Conservation (phyloP, 2,888 invertebrate species). For the Encarsia formosa region DNA sequence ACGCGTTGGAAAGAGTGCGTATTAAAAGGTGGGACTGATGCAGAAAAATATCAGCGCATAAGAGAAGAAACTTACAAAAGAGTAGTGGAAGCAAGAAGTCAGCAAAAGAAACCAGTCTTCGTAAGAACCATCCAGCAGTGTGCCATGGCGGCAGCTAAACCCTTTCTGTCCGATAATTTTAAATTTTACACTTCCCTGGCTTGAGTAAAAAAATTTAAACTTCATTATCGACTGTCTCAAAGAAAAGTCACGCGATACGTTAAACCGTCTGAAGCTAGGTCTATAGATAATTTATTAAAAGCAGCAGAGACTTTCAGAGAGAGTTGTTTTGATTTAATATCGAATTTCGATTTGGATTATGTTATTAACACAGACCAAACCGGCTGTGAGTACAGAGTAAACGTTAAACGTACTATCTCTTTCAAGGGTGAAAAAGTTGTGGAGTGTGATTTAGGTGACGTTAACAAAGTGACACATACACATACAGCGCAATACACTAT, state of each 20-base stretch:
- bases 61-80: not conserved
- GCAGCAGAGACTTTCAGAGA: not conserved
- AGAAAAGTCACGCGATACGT: not conserved
- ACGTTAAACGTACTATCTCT: conserved; percentile 9
- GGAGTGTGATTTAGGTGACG: conserved; percentile 4
- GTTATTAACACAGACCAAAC: conserved; percentile 16
- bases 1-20: not conserved
- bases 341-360: not conserved
- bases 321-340: not conserved
- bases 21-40: not conserved
- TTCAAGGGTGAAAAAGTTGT: conserved; percentile 5
- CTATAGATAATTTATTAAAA: not conserved
- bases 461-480: conserved; percentile 7
- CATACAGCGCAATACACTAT: not conserved
- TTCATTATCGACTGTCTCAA: not conserved
- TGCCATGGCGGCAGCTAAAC: not conserved
- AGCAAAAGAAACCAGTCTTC: not conserved
- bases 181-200: not conserved
- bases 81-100: conserved; percentile 20
- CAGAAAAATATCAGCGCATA: conserved; percentile 6
- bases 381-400: conserved; percentile 12
- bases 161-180: not conserved
- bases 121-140: not conserved
- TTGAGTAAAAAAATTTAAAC: not conserved
- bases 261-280: not conserved